Base-by-base conservation (phyloP, 2,888 invertebrate genomes). In the Andrena bicolor region DNA sequence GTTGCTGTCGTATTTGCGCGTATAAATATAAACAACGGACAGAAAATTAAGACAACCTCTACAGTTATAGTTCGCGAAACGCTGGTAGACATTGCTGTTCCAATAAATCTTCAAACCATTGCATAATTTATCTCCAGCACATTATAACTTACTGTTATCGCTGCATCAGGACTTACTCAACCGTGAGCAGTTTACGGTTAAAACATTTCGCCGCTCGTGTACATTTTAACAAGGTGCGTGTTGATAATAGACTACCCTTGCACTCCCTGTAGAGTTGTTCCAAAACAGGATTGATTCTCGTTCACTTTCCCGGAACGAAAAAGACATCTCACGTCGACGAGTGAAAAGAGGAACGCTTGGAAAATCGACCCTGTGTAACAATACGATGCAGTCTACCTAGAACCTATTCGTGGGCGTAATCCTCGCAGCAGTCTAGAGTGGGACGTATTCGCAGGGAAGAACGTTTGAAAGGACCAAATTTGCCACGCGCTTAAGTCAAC, bases 401-500 rank as follows among this genome's bases (percentile, higher is more conserved):
- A 71, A 66, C 60, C 66, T 76, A 80, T 75, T 76, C 74, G 82
- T 76, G 76, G 86, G 80, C 68, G 83, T 75, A 86, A 86, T 86
- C 81, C 76, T 65, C 49, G 69, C 32, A 65, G 80, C 61, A 74
- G 41, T 63, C 66, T 58, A 28, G 61, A 63, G 65, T 16, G 75
- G 51, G 4, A 35, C 64, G 76, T 65, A 35, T 65, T 66, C 66
- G 82, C 56, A 41, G 53, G 49, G 83, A 61, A 65, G 76, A 85
- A 85, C 90, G 91, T 92, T 92, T 91, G 90, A 90, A 90, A 92
- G 90, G 89, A 69, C 85, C 48, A 75, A 89, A 93, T 94, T 93
- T 90, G 92, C 91, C 92, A 93, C 92, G 93, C 92, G 90, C 91
- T 94, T 94, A 90, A 94, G 93, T 94, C 94, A 94, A 94, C 93